phyloP scores from a whole-genome alignment of 2,113 vertebrate genomes.

The Synchiropus splendidus region DNA sequence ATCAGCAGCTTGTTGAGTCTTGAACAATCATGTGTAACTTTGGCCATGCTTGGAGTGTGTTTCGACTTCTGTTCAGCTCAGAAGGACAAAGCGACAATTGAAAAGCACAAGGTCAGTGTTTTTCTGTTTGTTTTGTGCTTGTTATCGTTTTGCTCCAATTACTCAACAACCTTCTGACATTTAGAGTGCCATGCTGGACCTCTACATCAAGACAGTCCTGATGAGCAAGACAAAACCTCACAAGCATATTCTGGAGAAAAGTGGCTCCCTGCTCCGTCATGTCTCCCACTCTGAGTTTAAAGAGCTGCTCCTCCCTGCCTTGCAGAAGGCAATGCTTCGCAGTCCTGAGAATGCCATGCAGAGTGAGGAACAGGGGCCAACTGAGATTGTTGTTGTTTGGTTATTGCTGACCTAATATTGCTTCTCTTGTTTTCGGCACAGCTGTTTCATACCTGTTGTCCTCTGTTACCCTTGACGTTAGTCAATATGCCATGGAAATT shows the following conservation, averaged over 20 bases:
- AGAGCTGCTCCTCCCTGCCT: slow-evolving; percentile 78
- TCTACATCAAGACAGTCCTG: slow-evolving; percentile 90
- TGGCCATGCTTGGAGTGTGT: slow-evolving; percentile 77
- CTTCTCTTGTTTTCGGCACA: slow-evolving; percentile 37
- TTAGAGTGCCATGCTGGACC: slow-evolving; percentile 79
- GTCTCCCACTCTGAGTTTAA: slow-evolving; percentile 87
- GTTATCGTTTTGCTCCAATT: too few relatives aligned
- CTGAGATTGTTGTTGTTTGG: too few relatives aligned
- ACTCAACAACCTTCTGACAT: neutral
- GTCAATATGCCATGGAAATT: slow-evolving; percentile 90
- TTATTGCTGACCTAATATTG: neutral
- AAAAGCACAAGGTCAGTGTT: slow-evolving; percentile 73
- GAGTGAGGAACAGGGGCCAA: slow-evolving; percentile 70
- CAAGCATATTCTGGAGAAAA: slow-evolving; percentile 82
- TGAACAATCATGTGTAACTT: slow-evolving; percentile 74
- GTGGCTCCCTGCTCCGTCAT: slow-evolving; percentile 78
- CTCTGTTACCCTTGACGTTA: slow-evolving; percentile 88
- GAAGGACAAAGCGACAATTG: slow-evolving; percentile 75
- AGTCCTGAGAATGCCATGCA: slow-evolving; percentile 92
- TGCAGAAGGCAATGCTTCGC: slow-evolving; percentile 89
- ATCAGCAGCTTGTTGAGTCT: slow-evolving; percentile 76
- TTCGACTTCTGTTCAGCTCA: slow-evolving; percentile 81
- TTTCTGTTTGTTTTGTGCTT: neutral
- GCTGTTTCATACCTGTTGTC: slow-evolving; percentile 82
- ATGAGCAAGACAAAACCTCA: slow-evolving; percentile 89